Evolutionary conservation across 2,888 invertebrate species (phyloP).

Genomic region (Subacronicta megacephala): DNA sequence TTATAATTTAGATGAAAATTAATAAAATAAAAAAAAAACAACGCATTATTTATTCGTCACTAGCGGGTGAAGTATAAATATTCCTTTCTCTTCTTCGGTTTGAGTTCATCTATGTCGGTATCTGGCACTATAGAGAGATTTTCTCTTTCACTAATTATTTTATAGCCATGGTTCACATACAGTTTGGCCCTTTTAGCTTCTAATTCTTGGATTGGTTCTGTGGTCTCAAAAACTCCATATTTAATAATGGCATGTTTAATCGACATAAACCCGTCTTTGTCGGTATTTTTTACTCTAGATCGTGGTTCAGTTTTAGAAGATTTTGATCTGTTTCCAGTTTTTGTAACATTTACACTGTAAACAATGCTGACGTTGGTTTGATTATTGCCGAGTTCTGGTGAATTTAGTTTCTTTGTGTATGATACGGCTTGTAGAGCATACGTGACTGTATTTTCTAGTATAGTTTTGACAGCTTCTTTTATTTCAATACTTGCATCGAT

Average conservation of each 20-base stretch:
- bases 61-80: too few species aligned
- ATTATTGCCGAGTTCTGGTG: slow-evolving; percentile 1
- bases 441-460: neutral
- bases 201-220: neutral
- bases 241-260: neutral
- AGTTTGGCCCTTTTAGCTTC: neutral
- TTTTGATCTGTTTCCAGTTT: too few species aligned
- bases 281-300: too few species aligned
- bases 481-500: neutral
- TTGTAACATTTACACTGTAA: neutral
- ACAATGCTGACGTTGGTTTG: neutral
- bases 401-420: slow-evolving; percentile 1
- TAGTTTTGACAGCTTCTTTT: slow-evolving; percentile 1
- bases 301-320: neutral
- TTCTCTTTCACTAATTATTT: neutral
- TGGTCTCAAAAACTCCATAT: neutral
- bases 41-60: too few species aligned
- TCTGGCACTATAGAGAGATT: neutral
- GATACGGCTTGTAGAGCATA: neutral
- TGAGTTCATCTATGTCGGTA: neutral
- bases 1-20: too few species aligned
- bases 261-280: neutral
- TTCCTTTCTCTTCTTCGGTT: too few species aligned
- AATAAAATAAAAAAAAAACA: too few species aligned
- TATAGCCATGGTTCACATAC: neutral